phyloP scores from a whole-genome alignment of 1,140 invertebrate genomes.

The Sogatella furcifera region DNA sequence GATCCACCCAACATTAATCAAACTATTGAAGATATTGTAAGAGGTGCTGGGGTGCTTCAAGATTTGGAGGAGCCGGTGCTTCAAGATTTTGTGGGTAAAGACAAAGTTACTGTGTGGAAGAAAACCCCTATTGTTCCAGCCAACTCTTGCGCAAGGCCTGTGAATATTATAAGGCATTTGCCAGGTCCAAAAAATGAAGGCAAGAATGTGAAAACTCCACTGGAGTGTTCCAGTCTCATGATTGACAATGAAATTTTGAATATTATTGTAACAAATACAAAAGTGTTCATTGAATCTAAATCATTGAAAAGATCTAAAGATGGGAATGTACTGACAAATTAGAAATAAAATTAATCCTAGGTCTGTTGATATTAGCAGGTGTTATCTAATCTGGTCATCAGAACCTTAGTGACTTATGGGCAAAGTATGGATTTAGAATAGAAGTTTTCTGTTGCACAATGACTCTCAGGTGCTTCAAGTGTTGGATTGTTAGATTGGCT shows the following conservation, averaged over 20 bases:
- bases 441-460: too few relatives aligned
- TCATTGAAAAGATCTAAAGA: neutral
- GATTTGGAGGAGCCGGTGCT: neutral
- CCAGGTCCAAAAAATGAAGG: neutral
- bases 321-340: too few relatives aligned
- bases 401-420: too few relatives aligned
- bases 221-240: constrained; percentile 11
- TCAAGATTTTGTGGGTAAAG: constrained; percentile 1
- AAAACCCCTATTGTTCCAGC: neutral
- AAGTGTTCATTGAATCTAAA: constrained; percentile 6
- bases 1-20: neutral
- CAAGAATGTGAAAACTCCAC: constrained; percentile 7
- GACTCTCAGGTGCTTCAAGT: too few relatives aligned
- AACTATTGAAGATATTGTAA: constrained; percentile 1
- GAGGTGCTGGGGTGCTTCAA: neutral
- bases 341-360: too few relatives aligned
- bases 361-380: too few relatives aligned
- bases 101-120: constrained; percentile 7
- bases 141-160: neutral
- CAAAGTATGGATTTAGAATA: too few relatives aligned
- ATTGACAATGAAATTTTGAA: constrained; percentile 16
- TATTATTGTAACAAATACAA: constrained; percentile 16
- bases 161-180: constrained; percentile 3
- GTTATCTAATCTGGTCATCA: too few relatives aligned
- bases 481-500: too few relatives aligned